Evolutionary conservation across 2,113 vertebrate genomes (phyloP).

Genomic region (Turnix velox): DNA sequence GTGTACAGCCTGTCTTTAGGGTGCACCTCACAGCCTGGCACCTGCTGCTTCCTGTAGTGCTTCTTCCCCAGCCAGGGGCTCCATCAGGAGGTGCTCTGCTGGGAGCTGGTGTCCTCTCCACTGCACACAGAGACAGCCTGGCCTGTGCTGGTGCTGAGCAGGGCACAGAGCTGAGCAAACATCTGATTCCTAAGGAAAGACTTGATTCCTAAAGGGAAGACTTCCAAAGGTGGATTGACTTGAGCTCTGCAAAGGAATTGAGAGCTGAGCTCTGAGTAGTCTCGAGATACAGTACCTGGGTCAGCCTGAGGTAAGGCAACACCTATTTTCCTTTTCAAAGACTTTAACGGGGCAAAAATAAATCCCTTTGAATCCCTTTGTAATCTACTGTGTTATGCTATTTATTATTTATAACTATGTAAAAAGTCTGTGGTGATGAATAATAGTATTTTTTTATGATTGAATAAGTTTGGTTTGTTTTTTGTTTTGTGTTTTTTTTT

Average conservation of each 20-base stretch:
- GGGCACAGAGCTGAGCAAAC: background rate
- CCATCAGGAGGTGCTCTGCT: background rate
- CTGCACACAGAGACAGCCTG: background rate
- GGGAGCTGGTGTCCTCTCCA: background rate
- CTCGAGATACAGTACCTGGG: constrained; percentile 8
- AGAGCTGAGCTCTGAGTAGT: constrained; percentile 6
- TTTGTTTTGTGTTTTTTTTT: no score
- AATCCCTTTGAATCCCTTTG: constrained; percentile 61
- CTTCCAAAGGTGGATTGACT: background rate
- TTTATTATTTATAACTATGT: constrained; percentile 76
- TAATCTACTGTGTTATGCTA: constrained; percentile 72
- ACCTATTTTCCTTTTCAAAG: constrained; percentile 53
- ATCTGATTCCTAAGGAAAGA: background rate
- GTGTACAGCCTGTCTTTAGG: constrained; percentile 52
- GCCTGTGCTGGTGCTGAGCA: background rate
- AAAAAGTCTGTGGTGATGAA: constrained; percentile 70
- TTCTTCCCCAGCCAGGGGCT: background rate
- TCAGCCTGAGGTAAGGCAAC: constrained; percentile 31
- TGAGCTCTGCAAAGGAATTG: constrained; percentile 2
- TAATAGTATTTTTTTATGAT: constrained; percentile 77
- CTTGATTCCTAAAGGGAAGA: background rate
- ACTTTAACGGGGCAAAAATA: constrained; percentile 51
- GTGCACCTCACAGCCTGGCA: constrained; percentile 15
- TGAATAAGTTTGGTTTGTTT: constrained; percentile 66
- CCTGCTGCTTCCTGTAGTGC: constrained; percentile 23